phyloP scores from a whole-genome alignment of 2,113 vertebrate species.

The Girardinichthys multiradiatus region DNA sequence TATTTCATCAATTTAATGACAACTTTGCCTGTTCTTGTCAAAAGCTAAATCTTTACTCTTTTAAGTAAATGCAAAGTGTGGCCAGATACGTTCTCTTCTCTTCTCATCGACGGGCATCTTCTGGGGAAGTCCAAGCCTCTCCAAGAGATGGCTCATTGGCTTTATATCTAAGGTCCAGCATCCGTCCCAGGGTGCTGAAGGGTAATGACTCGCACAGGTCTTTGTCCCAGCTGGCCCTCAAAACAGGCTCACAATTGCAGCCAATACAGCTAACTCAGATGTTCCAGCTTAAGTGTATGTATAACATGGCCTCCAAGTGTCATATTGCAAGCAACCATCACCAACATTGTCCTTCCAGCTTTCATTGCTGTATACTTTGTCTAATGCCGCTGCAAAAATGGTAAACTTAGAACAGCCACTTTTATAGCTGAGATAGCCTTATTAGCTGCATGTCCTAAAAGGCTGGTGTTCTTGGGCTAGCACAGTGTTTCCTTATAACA shows the following conservation, averaged over 20 bases:
- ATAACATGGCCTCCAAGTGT: slow-evolving; percentile 64
- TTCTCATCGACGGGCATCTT: slow-evolving; percentile 67
- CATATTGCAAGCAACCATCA: slow-evolving; percentile 61
- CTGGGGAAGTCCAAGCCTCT: slow-evolving; percentile 68
- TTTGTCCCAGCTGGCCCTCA: slow-evolving; percentile 74
- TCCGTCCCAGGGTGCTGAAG: slow-evolving; percentile 67
- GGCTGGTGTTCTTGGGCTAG: slow-evolving; percentile 61
- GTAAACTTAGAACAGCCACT: slow-evolving; percentile 66
- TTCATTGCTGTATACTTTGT: slow-evolving; percentile 67
- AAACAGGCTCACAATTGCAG: slow-evolving; percentile 61
- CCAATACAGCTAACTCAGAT: slow-evolving; percentile 71
- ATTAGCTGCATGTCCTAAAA: slow-evolving; percentile 76
- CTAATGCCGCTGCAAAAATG: slow-evolving; percentile 65
- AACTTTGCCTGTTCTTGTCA: slow-evolving; percentile 72
- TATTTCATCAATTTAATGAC: slow-evolving; percentile 64
- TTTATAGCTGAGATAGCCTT: slow-evolving; percentile 68
- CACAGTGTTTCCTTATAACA: slow-evolving; percentile 69
- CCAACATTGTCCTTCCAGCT: slow-evolving; percentile 58
- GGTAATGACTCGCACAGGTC: slow-evolving; percentile 60
- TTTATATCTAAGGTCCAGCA: slow-evolving; percentile 61
- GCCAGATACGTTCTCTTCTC: slow-evolving; percentile 75
- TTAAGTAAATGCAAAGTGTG: slow-evolving; percentile 63
- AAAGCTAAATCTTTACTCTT: slow-evolving; percentile 68
- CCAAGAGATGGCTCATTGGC: slow-evolving; percentile 52
- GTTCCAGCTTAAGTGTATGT: slow-evolving; percentile 58